Evolutionary conservation across 2,797 vertebrate species (phyloP).

Genomic region (Epinephelus malabaricus): DNA sequence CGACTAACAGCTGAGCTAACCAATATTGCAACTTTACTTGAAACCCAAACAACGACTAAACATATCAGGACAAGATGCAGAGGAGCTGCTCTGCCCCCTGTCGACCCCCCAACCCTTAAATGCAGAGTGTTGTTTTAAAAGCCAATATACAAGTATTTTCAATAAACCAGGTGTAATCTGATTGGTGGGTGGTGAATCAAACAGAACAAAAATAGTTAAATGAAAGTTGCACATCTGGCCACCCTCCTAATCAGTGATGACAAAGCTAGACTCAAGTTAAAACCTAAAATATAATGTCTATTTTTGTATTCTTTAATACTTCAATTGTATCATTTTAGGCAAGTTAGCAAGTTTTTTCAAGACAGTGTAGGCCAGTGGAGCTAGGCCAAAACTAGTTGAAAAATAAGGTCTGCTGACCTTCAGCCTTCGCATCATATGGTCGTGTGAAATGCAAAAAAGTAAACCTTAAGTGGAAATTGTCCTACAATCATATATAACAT

Average conservation of each 20-base stretch:
- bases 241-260: not conserved
- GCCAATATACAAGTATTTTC: not conserved
- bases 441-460: too few species aligned
- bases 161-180: not conserved
- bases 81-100: conserved; percentile 59
- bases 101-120: conserved; percentile 38
- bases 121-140: conserved; percentile 33
- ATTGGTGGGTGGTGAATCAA: conserved; percentile 10
- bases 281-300: not conserved
- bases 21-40: conserved; percentile 74
- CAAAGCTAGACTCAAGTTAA: not conserved
- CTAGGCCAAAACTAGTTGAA: not conserved
- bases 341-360: not conserved
- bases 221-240: not conserved
- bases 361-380: not conserved
- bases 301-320: too few species aligned
- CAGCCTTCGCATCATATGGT: not conserved
- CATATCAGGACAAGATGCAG: conserved; percentile 78
- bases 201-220: not conserved
- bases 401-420: not conserved
- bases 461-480: too few species aligned
- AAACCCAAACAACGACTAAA: conserved; percentile 72
- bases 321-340: not conserved
- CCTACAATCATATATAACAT: too few species aligned
- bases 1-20: conserved; percentile 64